Evolutionary conservation across 2,797 vertebrate genomes (phyloP).

Genomic region (Ptychobarbus kaznakovi): DNA sequence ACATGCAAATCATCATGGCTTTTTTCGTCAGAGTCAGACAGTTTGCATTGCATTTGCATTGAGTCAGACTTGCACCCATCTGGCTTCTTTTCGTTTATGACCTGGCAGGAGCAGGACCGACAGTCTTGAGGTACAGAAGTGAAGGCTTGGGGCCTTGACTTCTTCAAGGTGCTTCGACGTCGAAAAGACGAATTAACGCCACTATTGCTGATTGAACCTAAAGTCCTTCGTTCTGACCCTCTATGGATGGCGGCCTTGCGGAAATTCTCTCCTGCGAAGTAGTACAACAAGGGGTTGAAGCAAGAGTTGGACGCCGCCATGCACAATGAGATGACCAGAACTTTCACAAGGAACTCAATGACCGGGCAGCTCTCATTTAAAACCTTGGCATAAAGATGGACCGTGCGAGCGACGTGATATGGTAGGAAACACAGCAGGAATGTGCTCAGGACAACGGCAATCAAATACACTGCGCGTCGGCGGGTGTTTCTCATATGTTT

Average conservation of each 20-base stretch:
- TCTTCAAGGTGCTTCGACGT: background rate
- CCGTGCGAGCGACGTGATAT: slow-evolving; percentile 70
- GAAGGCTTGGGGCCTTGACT: background rate
- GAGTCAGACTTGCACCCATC: background rate
- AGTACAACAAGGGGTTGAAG: slow-evolving; percentile 78
- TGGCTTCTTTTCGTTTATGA: background rate
- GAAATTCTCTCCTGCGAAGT: slow-evolving; percentile 73
- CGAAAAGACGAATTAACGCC: background rate
- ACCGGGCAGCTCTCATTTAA: slow-evolving; percentile 23
- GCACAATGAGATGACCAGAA: slow-evolving; percentile 72
- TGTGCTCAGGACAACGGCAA: slow-evolving; percentile 68
- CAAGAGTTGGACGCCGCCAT: slow-evolving; percentile 73
- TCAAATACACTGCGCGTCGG: slow-evolving; percentile 60
- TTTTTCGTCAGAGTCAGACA: background rate
- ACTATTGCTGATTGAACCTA: background rate
- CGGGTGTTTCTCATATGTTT: accelerated
- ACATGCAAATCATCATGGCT: background rate
- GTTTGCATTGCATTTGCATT: background rate
- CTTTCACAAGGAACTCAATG: slow-evolving; percentile 58
- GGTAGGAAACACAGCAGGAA: slow-evolving; percentile 79
- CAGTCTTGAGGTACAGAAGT: background rate
- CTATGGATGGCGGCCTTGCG: slow-evolving; percentile 50
- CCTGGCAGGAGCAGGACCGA: background rate
- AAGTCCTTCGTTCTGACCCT: background rate
- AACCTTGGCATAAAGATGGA: slow-evolving; percentile 70